A percentile compares a stretch with the other conserved stretches of the same genome.
These are phyloP conservation scores for Phalera bucephala DNA, from an alignment of 2,888 invertebrate species.

Conservation along the genomic window DNA sequence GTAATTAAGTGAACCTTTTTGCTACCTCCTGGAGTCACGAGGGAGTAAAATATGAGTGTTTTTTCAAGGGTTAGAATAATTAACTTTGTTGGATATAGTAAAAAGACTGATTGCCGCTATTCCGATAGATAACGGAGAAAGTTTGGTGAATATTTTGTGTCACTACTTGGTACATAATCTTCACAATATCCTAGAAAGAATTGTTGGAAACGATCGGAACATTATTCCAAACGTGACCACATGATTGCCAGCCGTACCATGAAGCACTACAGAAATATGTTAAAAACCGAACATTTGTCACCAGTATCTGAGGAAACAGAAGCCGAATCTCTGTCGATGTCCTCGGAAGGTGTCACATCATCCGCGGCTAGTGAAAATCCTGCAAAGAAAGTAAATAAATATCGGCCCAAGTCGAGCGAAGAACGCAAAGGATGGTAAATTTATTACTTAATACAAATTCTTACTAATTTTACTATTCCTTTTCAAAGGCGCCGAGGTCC, in stretches of 20 bases:
- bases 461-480: no score
- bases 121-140: neutral
- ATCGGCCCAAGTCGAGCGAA: slow-evolving; percentile 35
- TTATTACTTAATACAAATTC: no score
- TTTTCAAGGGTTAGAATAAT: neutral
- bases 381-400: slow-evolving; percentile 1
- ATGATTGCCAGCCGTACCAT: no score
- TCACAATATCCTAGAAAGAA: no score
- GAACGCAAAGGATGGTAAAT: slow-evolving; percentile 59
- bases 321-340: neutral
- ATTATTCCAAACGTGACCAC: no score
- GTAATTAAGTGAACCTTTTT: slow-evolving; percentile 2
- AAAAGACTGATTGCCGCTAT: neutral
- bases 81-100: neutral
- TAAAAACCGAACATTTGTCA: no score
- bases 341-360: slow-evolving; percentile 16
- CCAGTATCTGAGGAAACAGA: no score
- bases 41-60: neutral
- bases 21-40: neutral
- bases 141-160: neutral
- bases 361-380: slow-evolving; percentile 13
- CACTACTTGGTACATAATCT: no score
- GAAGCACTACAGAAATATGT: no score
- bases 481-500: no score
- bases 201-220: no score